Evolutionary conservation across 1,140 invertebrate genomes (phyloP), one percentile per base, ranked within the genome.

Genomic region (Drosophila tropicalis): DNA sequence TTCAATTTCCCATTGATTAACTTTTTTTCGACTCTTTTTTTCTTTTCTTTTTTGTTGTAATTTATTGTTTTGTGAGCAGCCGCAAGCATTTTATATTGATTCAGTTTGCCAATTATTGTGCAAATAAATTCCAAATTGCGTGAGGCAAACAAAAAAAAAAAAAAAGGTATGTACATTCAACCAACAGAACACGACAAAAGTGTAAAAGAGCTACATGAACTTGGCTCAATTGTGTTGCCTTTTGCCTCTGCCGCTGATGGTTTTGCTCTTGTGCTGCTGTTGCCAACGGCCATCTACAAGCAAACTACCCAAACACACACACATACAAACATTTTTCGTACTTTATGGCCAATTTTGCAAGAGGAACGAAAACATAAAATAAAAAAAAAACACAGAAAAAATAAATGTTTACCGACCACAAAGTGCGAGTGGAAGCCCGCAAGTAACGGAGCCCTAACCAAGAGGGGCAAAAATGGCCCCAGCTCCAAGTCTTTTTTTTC

Each of bases 71-170:
- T 85, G 67, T 64, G 79, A 71, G 67, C 73, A 77, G 70, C 83
- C 79, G 70, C 67, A 62, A 87, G 83, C 82, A 67, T 76, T 86
- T 68, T 75, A 54, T 86, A 82, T 86, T 86, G 83, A 86, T 86
- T 82, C 82, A 79, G 79, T 76, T 86, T 86, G 82, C 82, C 82
- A 86, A 86, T 86, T 86, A 86, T 86, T 79, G 82, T 82, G 83
- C 81, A 86, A 86, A 86, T 86, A 86, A 86, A 86, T 87, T 86
- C 82, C 79, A 82, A 86, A 85, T 86, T 85, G 82, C 78, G 79
- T 86, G 71, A 66, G 68, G 78, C 81, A 85, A 66, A 79, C 68
- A 65, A 70, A 29, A 44, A 61, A 25, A 25, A 55, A 22, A 17
- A 51, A 32, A 17, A 58, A 36, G 10, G 7, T 1, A 7, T n/a